Evolutionary conservation across 2,797 vertebrate genomes (phyloP), one percentile per base, ranked within the genome.

Genomic region (Phrynocephalus guinanensis): DNA sequence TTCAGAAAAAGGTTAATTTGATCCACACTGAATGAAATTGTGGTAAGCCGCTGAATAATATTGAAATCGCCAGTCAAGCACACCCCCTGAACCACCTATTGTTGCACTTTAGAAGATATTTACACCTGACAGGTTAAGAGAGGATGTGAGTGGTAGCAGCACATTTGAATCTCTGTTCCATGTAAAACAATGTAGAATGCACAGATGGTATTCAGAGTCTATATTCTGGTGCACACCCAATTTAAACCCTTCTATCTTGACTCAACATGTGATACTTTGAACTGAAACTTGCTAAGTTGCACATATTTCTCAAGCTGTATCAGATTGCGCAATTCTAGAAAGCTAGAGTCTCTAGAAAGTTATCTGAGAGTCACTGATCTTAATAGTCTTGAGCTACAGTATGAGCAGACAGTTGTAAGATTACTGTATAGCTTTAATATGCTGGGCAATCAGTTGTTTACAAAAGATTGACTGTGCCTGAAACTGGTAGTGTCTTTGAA

Each of bases 1-100:
- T 83, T 52, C 28, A 52, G 50, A 26, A 18, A 83, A 76, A 84
- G 79, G 1, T 8, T 16, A 89, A 85, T 75, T 85, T 87, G 6
- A 8, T 2, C 6, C 1, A 66, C 83, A 52, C 24, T 33, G 30
- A 84, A 75, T 63, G 52, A 56, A 56, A 56, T 56, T 56, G 52
- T 56, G 52, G 13, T 71, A 13, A 10, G 6, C 10, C n/a, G 67
- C 66, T 1, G 9, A 52, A 85, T 73, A 16, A 18, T 66, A 70
- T 73, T 30, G n/a, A 6, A 24, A 71, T 84, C 20, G 70, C 3
- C 30, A 28, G 13, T 33, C 48, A 68, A 24, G 1, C 33, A 60
- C 24, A 72, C 50, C 13, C 8, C 6, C 48, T 71, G 56, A 60
- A 16, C 6, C 30, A 81, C 6, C 15, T 85, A 24, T 77, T 44